phyloP scores from a whole-genome alignment of 2,113 vertebrate species.

The Excalfactoria chinensis region DNA sequence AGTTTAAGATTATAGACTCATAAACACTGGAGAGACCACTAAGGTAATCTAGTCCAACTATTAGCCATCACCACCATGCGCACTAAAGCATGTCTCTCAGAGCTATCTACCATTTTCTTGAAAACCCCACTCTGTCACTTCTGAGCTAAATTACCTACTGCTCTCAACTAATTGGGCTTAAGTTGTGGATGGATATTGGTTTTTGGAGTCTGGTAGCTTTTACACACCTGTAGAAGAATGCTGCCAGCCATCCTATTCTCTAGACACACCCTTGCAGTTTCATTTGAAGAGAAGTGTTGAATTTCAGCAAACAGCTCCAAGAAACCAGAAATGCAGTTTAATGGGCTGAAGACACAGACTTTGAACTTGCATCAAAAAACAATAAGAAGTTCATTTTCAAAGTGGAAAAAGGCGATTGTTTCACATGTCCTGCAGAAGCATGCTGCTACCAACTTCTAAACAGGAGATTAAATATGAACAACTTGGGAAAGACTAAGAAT shows the following conservation, averaged over 20 bases:
- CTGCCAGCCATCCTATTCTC: background rate
- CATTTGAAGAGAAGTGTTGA: background rate
- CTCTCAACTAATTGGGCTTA: background rate
- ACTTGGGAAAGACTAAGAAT: background rate
- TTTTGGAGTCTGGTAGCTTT: background rate
- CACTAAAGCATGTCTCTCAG: too few species aligned
- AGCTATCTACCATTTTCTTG: too few species aligned
- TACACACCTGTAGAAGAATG: background rate
- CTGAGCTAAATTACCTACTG: background rate
- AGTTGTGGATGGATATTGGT: too few species aligned
- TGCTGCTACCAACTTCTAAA: background rate
- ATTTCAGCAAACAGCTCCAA: background rate
- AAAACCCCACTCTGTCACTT: background rate
- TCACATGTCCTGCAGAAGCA: background rate
- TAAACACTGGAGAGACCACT: too few species aligned
- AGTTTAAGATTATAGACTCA: too few species aligned
- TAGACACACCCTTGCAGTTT: background rate
- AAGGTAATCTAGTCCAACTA: too few species aligned
- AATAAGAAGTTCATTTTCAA: accelerated
- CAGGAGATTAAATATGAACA: background rate
- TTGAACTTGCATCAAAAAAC: background rate
- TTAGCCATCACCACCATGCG: too few species aligned
- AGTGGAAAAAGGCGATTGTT: background rate
- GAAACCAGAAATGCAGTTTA: background rate
- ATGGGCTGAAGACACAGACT: background rate